Evolutionary conservation across 2,113 vertebrate genomes (phyloP).

Genomic region (Antechinus flavipes): DNA sequence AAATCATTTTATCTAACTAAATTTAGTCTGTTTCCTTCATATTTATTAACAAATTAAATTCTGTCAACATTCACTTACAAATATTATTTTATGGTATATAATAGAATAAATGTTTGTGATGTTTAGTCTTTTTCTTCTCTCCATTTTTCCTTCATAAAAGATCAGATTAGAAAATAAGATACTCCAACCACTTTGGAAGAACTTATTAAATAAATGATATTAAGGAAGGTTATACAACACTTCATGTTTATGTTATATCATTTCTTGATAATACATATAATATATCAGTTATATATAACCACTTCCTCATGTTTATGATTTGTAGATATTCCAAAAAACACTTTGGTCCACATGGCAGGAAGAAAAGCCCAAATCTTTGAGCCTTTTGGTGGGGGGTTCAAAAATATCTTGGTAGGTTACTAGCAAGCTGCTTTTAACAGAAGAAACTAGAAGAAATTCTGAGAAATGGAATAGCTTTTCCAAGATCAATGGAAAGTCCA

Average conservation of each 20-base stretch:
- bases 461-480: slow-evolving; percentile 46
- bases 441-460: slow-evolving; percentile 27
- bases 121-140: not conserved
- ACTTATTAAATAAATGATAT: not conserved
- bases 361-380: not conserved
- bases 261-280: not conserved
- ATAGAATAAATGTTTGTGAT: not conserved
- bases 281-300: not conserved
- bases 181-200: not conserved
- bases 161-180: not conserved
- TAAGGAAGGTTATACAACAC: not conserved
- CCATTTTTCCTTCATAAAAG: not conserved
- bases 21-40: not conserved
- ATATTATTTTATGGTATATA: not conserved
- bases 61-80: too few relatives aligned
- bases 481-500: slow-evolving; percentile 24
- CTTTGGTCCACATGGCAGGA: slow-evolving; percentile 17
- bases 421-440: not conserved
- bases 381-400: slow-evolving; percentile 37
- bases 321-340: slow-evolving; percentile 14
- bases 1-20: not conserved
- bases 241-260: not conserved
- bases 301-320: slow-evolving; percentile 25
- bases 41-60: too few relatives aligned
- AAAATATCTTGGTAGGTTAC: slow-evolving; percentile 9